Conservation (phyloP, 2,797 vertebrate species). For the Poliocrania exsul region DNA sequence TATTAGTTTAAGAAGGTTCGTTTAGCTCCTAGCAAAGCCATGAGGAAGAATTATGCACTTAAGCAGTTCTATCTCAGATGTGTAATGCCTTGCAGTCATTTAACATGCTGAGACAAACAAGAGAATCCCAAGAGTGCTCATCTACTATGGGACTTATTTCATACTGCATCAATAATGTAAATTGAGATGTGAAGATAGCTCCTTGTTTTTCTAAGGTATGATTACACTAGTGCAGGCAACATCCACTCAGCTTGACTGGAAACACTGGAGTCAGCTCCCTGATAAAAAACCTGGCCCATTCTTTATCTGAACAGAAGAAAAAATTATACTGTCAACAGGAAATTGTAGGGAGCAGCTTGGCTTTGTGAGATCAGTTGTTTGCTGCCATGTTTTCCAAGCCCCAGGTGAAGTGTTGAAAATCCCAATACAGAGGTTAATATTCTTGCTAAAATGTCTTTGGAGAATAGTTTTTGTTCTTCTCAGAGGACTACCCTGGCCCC, state of each 20-base stretch:
- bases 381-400: conserved; percentile 16
- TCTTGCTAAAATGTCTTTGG: neutral
- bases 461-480: neutral
- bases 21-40: conserved; percentile 72
- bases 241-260: conserved; percentile 60
- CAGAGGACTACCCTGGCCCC: neutral
- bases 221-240: conserved; percentile 72
- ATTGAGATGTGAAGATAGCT: conserved; percentile 76
- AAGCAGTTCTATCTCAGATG: conserved; percentile 57
- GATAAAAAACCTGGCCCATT: conserved; percentile 38
- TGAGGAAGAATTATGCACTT: conserved; percentile 57
- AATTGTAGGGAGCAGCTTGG: conserved; percentile 46
- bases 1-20: conserved; percentile 74
- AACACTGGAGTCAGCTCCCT: conserved; percentile 68
- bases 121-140: conserved; percentile 77
- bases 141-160: conserved; percentile 77
- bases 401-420: neutral
- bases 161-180: conserved; percentile 83
- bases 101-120: conserved; percentile 76
- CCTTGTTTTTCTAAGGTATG: conserved; percentile 75
- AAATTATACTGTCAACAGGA: conserved; percentile 23
- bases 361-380: conserved; percentile 47
- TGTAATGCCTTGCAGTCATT: conserved; percentile 73
- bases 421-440: neutral
- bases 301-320: conserved; percentile 36